Evolutionary conservation across 2,113 vertebrate species (phyloP), one percentile per base, ranked within the genome.

Genomic region (Typhlomys cinereus): DNA sequence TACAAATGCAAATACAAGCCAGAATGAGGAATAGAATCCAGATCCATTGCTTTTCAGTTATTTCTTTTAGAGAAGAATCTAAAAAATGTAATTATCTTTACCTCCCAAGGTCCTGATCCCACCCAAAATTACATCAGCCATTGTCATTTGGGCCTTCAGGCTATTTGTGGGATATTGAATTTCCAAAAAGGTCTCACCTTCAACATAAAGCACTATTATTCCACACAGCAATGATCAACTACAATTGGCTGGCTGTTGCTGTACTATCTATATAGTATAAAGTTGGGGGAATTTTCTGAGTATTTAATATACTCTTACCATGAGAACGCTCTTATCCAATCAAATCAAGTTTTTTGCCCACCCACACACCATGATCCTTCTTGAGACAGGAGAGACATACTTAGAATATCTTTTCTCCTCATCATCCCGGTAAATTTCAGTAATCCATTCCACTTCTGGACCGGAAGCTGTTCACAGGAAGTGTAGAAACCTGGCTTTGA

Each of bases 21-120:
- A 78, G 41, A 80, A 80, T 41, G 36, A 88, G n/a, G 48, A 36
- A 85, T 73, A 90, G 82, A 92, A 92, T 89, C 20, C 31, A 88
- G 44, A 82, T 78, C 67, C n/a, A 15, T 84, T 61, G 34, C 31
- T 84, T 94, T 92, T 59, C 29, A 79, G 46, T 41, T 70, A 27
- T 79, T 89, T 93, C 41, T 69, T 79, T 34, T 41, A 23, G 3
- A 84, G 27, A 86, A 90, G 50, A 82, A 46, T 31, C 17, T 29
- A 59, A 50, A 81, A 91, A 92, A 81, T n/a, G 25, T 36, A 90
- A 75, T 34, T 48, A 50, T 46, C 46, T 91, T 83, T 83, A 75
- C 80, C 62, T 84, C n/a, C 31, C 7, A 41, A 41, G 82, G 36
- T 94, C 70, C 36, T 36, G 52, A 48, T 6, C 46, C 67, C 21